phyloP scores from a whole-genome alignment of 37 sponge, comb jelly and placozoan genomes.

The Halichondria panicea region DNA sequence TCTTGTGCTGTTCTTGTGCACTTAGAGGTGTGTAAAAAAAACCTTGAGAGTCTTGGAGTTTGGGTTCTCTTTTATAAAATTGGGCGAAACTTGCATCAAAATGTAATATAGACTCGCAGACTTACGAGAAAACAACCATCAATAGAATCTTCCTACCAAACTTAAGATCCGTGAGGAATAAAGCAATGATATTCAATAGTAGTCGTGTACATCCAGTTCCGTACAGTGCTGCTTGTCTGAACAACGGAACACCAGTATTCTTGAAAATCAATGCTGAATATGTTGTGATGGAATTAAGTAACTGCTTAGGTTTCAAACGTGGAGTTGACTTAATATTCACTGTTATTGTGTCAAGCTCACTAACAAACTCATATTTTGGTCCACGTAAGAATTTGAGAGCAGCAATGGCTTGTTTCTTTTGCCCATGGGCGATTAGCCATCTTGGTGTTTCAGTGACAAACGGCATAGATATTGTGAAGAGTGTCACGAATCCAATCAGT shows the following conservation, averaged over 20 bases:
- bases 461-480: neutral
- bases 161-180: conserved; percentile 55
- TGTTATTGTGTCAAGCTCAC: conserved; percentile 25
- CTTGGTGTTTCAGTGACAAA: conserved; percentile 65
- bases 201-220: conserved; percentile 24
- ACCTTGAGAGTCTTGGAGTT: conserved; percentile 21
- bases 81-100: no score
- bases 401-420: conserved; percentile 18
- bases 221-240: conserved; percentile 9
- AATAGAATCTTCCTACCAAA: conserved; percentile 71
- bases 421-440: conserved; percentile 56
- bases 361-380: neutral
- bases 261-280: conserved; percentile 49
- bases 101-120: no score
- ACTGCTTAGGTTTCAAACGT: neutral
- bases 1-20: no score
- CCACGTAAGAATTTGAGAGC: conserved; percentile 58
- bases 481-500: neutral
- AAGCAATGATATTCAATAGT: conserved; percentile 18
- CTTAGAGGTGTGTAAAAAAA: conserved; percentile 17
- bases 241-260: conserved; percentile 17
- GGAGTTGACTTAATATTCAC: neutral
- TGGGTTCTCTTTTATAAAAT: conserved; percentile 19
- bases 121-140: no score
- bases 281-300: conserved; percentile 5